Evolutionary conservation across 1,140 invertebrate genomes (phyloP), one percentile per base, ranked within the genome.

Genomic region (Calephelis virginiensis): DNA sequence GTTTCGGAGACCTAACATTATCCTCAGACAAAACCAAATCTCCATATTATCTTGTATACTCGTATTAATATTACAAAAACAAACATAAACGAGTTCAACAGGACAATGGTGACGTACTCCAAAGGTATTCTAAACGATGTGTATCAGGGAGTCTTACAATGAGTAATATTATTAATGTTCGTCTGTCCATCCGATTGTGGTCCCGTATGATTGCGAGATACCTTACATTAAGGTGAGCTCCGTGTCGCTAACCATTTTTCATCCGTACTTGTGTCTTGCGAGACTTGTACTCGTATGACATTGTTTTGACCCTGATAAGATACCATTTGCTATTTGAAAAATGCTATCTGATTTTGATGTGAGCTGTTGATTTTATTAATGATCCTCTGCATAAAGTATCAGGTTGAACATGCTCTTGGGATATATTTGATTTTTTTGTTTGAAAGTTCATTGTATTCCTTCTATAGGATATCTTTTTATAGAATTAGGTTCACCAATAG

Each of bases 151-250:
- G 66, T 56, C 46, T 64, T 81, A 84, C 81, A 82, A 80, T 84
- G 80, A 85, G 71, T 83, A 83, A 87, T 86, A 85, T 89, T 90
- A 90, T 90, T 88, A 90, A 90, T 90, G 85, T 83, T 74, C 66
- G 43, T 43, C 83, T 81, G 85, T 89, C 86, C 77, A 65, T 78
- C 74, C 73, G 80, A 81, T 80, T 77, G 80, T 80, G 79, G 79
- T 73, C 69, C 62, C 17, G 53, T 9, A 56, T 14, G 77, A 83
- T 78, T 71, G 71, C 69, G 67, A 81, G 82, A 86, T 87, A 84
- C 76, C 76, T 74, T 80, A 80, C 84, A 88, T 87, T 86, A 86
- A 87, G 80, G 85, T 79, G 77, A 77, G 81, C 76, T 77, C 73
- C 66, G 69, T 76, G 79, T 83, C 68, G 81, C 77, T 70, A 82